Evolutionary conservation across 1,140 invertebrate genomes (phyloP), one percentile per base, ranked within the genome.

Genomic region (Telenomus remus): DNA sequence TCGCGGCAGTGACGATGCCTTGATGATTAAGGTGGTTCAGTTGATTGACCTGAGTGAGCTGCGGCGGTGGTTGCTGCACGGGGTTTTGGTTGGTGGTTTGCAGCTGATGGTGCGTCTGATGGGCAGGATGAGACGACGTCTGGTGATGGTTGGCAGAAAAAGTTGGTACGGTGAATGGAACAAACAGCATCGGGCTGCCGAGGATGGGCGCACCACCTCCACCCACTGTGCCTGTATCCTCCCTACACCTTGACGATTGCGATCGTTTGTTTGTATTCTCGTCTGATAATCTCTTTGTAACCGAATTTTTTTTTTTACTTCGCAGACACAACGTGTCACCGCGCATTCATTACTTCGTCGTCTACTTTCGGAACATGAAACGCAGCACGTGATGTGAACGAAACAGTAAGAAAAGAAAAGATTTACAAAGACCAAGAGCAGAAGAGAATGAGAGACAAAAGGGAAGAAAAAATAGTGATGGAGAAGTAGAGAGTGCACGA

Each of bases 101-200:
- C 74, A 79, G 78, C 77, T 87, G 85, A 80, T 88, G 85, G 81
- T 86, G 86, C 65, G 83, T 83, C 80, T 86, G 86, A 80, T 86
- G 84, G 42, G 80, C 80, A 70, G 86, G 83, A 56, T 86, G 85
- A 76, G 81, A 81, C 77, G 84, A 80, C 78, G 86, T 85, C 79
- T 87, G 86, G 73, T 87, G 86, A 80, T 86, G 82, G 64, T 84
- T 84, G 61, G 88, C 83, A 73, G 87, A 85, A 72, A 86, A 87
- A 80, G 86, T 87, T 74, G 88, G 87, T 65, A 88, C 88, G 81
- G 86, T 86, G 81, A 89, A 89, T 82, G 88, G 89, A 78, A 89
- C 87, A 86, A 89, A 89, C 84, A 89, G 88, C 88, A 89, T 89
- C 82, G 89, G 88, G 81, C 86, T 85, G 82, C 87, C 84, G 84